Percentiles rank a stretch among this genome's conserved stretches.
phyloP scores from a whole-genome alignment of 2,888 invertebrate species.

The Hirtodrosophila alboralis region DNA sequence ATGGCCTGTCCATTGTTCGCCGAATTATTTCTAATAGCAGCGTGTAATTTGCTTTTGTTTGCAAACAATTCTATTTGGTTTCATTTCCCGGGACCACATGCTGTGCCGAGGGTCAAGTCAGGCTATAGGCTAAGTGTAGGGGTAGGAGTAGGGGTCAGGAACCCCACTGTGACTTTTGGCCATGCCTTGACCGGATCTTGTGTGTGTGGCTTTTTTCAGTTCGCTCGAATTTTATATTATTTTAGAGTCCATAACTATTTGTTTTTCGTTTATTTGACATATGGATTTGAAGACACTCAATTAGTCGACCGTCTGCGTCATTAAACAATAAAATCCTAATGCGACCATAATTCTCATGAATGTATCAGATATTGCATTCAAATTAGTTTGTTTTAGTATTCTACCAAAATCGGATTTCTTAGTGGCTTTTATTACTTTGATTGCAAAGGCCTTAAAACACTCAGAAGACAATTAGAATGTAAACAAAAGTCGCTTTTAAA shows the following conservation, averaged over 20 bases:
- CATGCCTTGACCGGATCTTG: constrained; percentile 36
- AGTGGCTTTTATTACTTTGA: background rate
- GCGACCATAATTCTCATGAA: too few species aligned
- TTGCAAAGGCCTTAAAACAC: too few species aligned
- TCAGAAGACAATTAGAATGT: too few species aligned
- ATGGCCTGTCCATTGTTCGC: constrained; percentile 67
- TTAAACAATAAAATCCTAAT: constrained; percentile 18
- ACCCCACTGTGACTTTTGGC: constrained; percentile 40
- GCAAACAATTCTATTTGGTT: constrained; percentile 80
- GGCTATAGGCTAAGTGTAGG: constrained; percentile 9
- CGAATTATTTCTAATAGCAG: constrained; percentile 77
- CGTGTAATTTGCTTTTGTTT: constrained; percentile 79
- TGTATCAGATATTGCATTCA: background rate
- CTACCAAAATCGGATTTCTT: constrained; percentile 15
- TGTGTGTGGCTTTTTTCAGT: constrained; percentile 37
- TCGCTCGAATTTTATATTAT: constrained; percentile 31
- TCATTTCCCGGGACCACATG: constrained; percentile 71
- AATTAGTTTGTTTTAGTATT: constrained; percentile 34
- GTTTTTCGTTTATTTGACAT: constrained; percentile 36
- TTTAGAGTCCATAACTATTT: constrained; percentile 11
- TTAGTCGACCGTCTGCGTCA: constrained; percentile 32
- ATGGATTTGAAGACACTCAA: constrained; percentile 49
- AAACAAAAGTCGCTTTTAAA: too few species aligned
- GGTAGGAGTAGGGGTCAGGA: constrained; percentile 19
- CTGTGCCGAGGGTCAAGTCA: constrained; percentile 51